Conservation (phyloP, 2,113 vertebrate genomes). For the Laterallus jamaicensis region DNA sequence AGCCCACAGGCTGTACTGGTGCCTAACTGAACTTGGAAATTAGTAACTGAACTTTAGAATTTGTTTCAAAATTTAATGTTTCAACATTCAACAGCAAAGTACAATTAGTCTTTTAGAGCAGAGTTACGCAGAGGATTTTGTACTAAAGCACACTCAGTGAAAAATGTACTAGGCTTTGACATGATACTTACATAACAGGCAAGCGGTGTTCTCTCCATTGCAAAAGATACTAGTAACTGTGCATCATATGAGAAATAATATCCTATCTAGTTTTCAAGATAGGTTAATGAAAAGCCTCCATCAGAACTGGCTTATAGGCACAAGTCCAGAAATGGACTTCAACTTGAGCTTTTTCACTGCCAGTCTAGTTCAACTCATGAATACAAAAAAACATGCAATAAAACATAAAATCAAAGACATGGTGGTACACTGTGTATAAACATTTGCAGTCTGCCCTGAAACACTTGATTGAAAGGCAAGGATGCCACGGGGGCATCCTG, state of each 20-base stretch:
- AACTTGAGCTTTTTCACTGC: neutral
- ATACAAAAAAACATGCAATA: neutral
- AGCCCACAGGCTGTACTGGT: neutral
- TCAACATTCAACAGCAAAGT: neutral
- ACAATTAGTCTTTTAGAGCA: neutral
- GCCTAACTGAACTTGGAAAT: neutral
- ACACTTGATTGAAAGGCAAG: neutral
- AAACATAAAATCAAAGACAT: conserved; percentile 9
- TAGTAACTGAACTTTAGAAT: neutral
- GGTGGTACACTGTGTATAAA: neutral
- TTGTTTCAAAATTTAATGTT: neutral
- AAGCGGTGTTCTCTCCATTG: neutral
- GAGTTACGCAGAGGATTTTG: neutral
- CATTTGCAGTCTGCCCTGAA: neutral
- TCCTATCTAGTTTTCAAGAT: neutral
- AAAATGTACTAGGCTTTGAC: neutral
- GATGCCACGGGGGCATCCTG: neutral
- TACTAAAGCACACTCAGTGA: neutral
- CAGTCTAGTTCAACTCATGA: neutral
- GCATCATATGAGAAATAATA: neutral
- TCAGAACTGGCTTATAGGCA: neutral
- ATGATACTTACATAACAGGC: neutral
- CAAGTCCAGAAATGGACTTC: neutral
- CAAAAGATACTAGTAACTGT: neutral
- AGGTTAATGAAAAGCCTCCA: neutral